These are phyloP conservation scores for Tangara arthus DNA, from an alignment of 2,797 vertebrate genomes.

Conservation along the genomic window DNA sequence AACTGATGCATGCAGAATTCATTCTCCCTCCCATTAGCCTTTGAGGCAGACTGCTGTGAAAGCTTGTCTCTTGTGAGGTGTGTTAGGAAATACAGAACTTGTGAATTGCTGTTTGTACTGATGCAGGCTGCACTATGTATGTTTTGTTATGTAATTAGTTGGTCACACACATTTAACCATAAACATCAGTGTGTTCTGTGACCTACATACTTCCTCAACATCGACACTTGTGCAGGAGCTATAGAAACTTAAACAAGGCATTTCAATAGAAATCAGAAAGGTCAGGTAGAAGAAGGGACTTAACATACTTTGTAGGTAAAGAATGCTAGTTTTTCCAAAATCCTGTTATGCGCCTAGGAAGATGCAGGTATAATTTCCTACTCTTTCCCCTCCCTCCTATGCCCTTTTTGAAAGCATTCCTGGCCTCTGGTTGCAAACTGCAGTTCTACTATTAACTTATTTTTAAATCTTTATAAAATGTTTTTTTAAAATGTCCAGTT, in stretches of 20 bases:
- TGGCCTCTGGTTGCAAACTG: background rate
- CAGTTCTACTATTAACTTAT: background rate
- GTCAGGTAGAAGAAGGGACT: background rate
- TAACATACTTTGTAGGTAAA: background rate
- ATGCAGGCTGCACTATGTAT: background rate
- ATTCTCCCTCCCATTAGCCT: background rate
- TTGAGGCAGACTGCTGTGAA: background rate
- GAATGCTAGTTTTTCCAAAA: background rate
- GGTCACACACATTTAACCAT: background rate
- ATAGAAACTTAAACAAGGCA: background rate
- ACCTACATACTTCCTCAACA: background rate
- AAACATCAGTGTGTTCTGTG: background rate
- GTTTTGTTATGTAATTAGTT: background rate
- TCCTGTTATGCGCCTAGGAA: background rate
- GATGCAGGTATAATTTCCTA: background rate
- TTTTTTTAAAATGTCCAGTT: background rate
- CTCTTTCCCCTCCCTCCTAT: background rate
- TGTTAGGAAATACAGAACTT: background rate
- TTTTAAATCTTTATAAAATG: background rate
- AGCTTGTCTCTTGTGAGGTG: background rate
- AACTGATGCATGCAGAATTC: background rate
- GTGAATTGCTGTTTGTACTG: background rate
- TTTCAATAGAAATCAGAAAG: background rate
- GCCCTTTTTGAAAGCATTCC: background rate
- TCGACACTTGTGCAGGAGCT: background rate